Conservation (phyloP, 2,888 invertebrate genomes). For the Drosophila sordidula region DNA sequence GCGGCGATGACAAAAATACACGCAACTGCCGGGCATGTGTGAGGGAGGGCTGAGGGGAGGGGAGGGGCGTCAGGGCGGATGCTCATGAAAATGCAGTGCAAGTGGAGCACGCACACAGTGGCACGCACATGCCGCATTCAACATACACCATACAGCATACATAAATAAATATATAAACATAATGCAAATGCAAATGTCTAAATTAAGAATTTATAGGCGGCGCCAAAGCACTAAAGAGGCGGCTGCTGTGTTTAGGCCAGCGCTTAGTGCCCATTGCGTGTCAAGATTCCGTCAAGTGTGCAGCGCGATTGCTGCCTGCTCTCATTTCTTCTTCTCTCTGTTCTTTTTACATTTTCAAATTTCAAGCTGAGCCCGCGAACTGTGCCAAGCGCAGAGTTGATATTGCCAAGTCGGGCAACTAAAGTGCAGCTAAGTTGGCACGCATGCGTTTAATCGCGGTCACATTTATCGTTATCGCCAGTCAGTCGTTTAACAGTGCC, state of each 20-base stretch:
- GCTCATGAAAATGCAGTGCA: constrained; percentile 67
- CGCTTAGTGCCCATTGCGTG: constrained; percentile 52
- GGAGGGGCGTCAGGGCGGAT: constrained; percentile 22
- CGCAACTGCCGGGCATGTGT: constrained; percentile 12
- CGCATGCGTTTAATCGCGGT: constrained; percentile 46
- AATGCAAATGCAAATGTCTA: constrained; percentile 64
- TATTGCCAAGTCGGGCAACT: constrained; percentile 1
- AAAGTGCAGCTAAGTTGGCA: constrained; percentile 43
- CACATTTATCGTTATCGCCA: constrained; percentile 34
- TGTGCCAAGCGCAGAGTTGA: constrained; percentile 33
- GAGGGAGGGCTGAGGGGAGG: neutral
- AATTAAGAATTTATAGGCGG: constrained; percentile 65
- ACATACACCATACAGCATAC: constrained; percentile 14
- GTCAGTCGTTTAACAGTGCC: constrained; percentile 31
- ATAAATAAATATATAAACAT: constrained; percentile 57
- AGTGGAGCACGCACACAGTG: constrained; percentile 62
- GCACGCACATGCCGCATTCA: constrained; percentile 11
- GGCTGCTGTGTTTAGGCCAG: constrained; percentile 51
- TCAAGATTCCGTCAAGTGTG: constrained; percentile 61
- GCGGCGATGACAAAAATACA: constrained; percentile 33
- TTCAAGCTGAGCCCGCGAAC: constrained; percentile 30
- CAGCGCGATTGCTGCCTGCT: constrained; percentile 21
- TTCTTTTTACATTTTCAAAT: constrained; percentile 4
- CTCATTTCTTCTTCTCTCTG: constrained; percentile 2
- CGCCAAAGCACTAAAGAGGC: constrained; percentile 55